Base-by-base conservation (phyloP, 2,888 invertebrate genomes). In the Meloe dianella region DNA sequence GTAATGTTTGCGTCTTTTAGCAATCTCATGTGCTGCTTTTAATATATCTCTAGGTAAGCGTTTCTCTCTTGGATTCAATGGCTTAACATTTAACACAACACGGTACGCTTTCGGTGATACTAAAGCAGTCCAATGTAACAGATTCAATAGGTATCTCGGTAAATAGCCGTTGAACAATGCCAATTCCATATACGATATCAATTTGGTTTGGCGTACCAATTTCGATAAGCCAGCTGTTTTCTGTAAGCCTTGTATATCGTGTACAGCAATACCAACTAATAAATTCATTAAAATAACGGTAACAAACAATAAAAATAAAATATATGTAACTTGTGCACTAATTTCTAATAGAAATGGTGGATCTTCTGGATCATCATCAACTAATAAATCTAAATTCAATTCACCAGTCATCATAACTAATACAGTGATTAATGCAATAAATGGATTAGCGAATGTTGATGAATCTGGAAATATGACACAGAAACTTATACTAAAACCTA, bases 361-460 rank as follows among this genome's bases (percentile, higher is more conserved):
- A 84, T 91, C 91, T 76, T 91, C 90, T 6, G 91, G 91, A 76
- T 91, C 90, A 78, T 92, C 91, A 75, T 92, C 91, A 59, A 93
- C 87, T 58, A 93, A 82, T 64, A 93, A 85, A 79, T 92, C 92
- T 69, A 94, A 86, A 80, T 92, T 92, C 74, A 94, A 85, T 81
- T 94, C 94, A 0, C 94, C 94, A 8, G 93, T 94, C 94, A 94
- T 94, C 94, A 94, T 94, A 0, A 93, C 94, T 67, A 94, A 82
- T 5, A 94, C 93, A 1, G 94, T 92, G 67, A 94, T 93, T 69
- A 94, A 89, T 9, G 93, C 93, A 84, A 93, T 92, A 73, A 94
- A 91, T 0, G 94, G 94, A 83, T 93, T 93, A 12, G 92, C 91
- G 79, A 94, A 94, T 0, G 92, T 91, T 14, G 92, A 91, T 0